These are phyloP conservation scores for Lysiphlebus fabarum DNA, from an alignment of 1,140 invertebrate genomes.

Conservation along the genomic window DNA sequence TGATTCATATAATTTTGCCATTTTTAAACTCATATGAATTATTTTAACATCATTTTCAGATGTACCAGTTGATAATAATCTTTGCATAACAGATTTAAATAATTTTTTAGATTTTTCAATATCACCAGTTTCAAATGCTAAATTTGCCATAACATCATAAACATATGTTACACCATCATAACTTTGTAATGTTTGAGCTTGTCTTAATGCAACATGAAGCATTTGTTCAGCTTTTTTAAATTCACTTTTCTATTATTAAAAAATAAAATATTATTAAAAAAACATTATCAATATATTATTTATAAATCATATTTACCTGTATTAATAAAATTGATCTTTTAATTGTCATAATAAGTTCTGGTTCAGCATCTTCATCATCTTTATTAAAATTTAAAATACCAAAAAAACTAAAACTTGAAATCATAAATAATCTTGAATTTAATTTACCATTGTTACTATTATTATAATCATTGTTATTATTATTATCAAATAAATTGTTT, in stretches of 20 bases:
- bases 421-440: background rate
- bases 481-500: background rate
- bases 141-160: constrained; percentile 87
- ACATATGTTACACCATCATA: constrained; percentile 78
- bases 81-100: constrained; percentile 77
- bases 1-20: constrained; percentile 69
- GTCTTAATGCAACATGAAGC: constrained; percentile 75
- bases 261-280: background rate
- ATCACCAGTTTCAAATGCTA: constrained; percentile 74
- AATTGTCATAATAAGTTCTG: constrained; percentile 68
- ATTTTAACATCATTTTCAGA: constrained; percentile 70
- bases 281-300: too few species aligned
- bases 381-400: constrained; percentile 44
- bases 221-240: constrained; percentile 79
- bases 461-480: background rate
- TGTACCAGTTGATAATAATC: constrained; percentile 67
- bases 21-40: constrained; percentile 73
- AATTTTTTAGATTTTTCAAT: constrained; percentile 80
- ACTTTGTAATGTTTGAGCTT: constrained; percentile 77
- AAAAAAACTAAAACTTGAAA: constrained; percentile 38
- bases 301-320: too few species aligned
- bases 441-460: background rate
- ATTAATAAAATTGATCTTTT: constrained; percentile 71
- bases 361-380: constrained; percentile 59
- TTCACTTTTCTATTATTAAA: constrained; percentile 63